These are phyloP conservation scores for Lasius fuliginosus DNA, from an alignment of 2,888 invertebrate genomes.

Conservation along the genomic window DNA sequence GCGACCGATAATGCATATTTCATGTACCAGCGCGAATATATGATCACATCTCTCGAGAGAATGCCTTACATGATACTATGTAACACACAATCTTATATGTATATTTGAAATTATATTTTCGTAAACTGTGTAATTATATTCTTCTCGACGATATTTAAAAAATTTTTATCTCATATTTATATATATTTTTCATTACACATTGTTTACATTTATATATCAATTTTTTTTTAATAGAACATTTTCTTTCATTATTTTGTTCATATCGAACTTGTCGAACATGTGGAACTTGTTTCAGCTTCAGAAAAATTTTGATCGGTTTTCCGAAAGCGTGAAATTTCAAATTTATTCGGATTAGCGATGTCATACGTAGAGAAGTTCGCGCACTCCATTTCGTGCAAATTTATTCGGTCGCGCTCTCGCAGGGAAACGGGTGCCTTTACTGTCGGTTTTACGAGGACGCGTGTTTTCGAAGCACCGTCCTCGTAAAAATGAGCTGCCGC, in stretches of 20 bases:
- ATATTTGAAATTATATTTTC: neutral
- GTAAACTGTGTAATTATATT: neutral
- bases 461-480: slow-evolving; percentile 54
- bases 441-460: slow-evolving; percentile 55
- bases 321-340: neutral
- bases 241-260: neutral
- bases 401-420: slow-evolving; percentile 10
- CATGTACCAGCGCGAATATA: slow-evolving; percentile 6
- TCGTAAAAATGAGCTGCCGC: slow-evolving; percentile 58
- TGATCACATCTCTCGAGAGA: neutral
- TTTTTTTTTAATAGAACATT: neutral
- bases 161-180: neutral
- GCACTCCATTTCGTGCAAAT: slow-evolving; percentile 28
- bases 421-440: slow-evolving; percentile 39
- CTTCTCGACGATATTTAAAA: neutral
- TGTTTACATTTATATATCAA: neutral
- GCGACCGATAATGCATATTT: slow-evolving; percentile 37
- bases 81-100: slow-evolving; percentile 8
- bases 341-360: slow-evolving; percentile 6
- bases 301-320: neutral
- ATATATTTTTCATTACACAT: neutral
- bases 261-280: neutral
- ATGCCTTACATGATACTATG: no score
- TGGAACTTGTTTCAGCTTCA: no score
- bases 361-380: neutral